These are phyloP conservation scores for Myioborus melanocephalus DNA, from an alignment of 2,797 vertebrate species.

Conservation along the genomic window DNA sequence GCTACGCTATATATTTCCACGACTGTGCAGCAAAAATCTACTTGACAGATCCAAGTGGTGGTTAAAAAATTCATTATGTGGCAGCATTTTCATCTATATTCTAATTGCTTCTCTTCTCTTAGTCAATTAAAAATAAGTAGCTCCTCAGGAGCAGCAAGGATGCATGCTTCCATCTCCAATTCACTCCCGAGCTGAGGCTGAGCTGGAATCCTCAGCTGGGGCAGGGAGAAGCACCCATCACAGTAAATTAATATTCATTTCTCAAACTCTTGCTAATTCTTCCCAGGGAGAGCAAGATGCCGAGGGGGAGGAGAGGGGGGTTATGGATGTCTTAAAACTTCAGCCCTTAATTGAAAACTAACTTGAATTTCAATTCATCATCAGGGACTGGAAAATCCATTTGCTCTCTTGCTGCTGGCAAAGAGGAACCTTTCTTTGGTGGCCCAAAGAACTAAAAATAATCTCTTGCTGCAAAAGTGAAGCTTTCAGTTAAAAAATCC, in stretches of 20 bases:
- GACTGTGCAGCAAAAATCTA: conserved; percentile 2
- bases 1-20: background rate
- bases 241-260: background rate
- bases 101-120: conserved; percentile 46
- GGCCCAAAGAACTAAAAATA: background rate
- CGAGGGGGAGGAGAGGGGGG: background rate
- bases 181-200: background rate
- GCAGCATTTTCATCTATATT: conserved; percentile 43
- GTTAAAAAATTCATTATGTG: conserved; percentile 52
- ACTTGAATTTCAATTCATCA: background rate
- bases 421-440: background rate
- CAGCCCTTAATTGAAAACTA: conserved; percentile 33
- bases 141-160: conserved; percentile 17
- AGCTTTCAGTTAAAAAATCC: background rate
- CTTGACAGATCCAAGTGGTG: conserved; percentile 41
- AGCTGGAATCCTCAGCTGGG: background rate
- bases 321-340: background rate
- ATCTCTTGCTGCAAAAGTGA: background rate
- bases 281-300: background rate
- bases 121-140: conserved; percentile 45
- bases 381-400: background rate
- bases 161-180: background rate
- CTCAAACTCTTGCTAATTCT: conserved; percentile 21
- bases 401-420: background rate
- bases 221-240: background rate